Base-by-base conservation (phyloP, 2,797 vertebrate species). In the Fundulus diaphanus region DNA sequence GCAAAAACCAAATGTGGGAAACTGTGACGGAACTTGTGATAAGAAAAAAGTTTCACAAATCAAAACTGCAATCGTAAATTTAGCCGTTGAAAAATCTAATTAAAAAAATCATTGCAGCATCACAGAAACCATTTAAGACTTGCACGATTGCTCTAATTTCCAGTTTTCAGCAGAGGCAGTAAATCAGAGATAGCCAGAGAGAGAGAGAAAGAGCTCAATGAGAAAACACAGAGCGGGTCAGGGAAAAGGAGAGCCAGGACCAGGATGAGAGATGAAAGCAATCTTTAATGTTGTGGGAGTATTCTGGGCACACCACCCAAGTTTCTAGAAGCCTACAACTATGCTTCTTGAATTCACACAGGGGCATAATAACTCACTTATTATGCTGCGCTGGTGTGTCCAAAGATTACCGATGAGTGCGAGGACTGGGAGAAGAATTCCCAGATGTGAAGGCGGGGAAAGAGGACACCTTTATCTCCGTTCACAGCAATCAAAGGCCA, bases 371-470 rank as follows among this genome's bases (percentile, higher is more conserved):
- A 86, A 84, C 74, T 89, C 75, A 77, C 83, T 80, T 77, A 80
- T 74, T 66, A 68, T 83, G 48, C 27, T 12, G 37, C 5, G 18
- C 40, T 31, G 12, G 31, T 65, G 70, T 65, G 79, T 76, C 49
- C 72, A 0, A 7, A 82, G 86, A 90, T 87, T 84, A 89, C 80
- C 76, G 82, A 80, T 65, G 59, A 89, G 86, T 82, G 81, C 63
- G 42, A n/a, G 49, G 66, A 83, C 31, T 78, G 48, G 57, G 75
- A 65, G 73, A 85, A 82, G 76, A 82, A 86, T 68, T 85, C 79
- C 75, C 91, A 85, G 82, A 92, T 85, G 88, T 84, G 79, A 68
- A 82, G 73, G 80, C 82, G 78, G 22, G 77, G 72, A 84, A 73
- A 85, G n/a, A 57, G 35, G 69, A 18, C 59, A 82, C 72, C 80